phyloP scores from a whole-genome alignment of 1,140 invertebrate species.

The Drosophila kohkoa region DNA sequence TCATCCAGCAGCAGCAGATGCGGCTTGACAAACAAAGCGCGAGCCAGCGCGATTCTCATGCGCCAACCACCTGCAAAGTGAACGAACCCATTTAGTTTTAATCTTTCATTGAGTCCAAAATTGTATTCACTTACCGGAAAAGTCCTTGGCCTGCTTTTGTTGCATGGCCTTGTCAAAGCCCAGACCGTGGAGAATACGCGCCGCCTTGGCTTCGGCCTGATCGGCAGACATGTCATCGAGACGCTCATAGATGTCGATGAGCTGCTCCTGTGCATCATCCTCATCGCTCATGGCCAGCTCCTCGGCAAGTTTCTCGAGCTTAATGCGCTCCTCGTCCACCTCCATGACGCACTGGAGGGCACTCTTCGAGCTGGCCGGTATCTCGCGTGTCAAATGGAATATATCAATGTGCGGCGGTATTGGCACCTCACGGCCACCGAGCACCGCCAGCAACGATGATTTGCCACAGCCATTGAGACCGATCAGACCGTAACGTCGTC shows the following conservation, averaged over 20 bases:
- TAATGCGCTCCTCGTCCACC: constrained; percentile 97
- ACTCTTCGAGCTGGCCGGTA: constrained; percentile 96
- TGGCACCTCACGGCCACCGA: constrained; percentile 97
- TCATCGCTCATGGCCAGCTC: constrained; percentile 94
- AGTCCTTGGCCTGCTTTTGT: constrained; percentile 95
- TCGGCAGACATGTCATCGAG: constrained; percentile 98
- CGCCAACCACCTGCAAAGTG: constrained; percentile 93
- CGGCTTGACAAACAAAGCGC: constrained; percentile 95
- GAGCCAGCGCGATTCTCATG: constrained; percentile 99
- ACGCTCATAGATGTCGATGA: constrained; percentile 99
- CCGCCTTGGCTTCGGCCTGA: constrained; percentile 97
- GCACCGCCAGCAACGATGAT: constrained; percentile 95
- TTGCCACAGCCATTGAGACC: constrained; percentile 99
- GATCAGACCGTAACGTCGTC: constrained; percentile 97
- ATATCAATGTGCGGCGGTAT: constrained; percentile 99
- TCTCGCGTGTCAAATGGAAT: constrained; percentile 98
- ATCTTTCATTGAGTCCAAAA: background rate
- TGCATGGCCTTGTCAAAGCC: constrained; percentile 99
- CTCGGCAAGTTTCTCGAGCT: constrained; percentile 97
- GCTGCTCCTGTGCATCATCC: constrained; percentile 97
- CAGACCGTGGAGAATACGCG: constrained; percentile 97
- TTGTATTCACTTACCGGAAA: constrained; percentile 88
- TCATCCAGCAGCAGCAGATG: constrained; percentile 97
- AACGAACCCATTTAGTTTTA: background rate
- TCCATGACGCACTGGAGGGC: constrained; percentile 99